Conservation (phyloP, 2,797 vertebrate genomes). For the Pelodytes ibericus region DNA sequence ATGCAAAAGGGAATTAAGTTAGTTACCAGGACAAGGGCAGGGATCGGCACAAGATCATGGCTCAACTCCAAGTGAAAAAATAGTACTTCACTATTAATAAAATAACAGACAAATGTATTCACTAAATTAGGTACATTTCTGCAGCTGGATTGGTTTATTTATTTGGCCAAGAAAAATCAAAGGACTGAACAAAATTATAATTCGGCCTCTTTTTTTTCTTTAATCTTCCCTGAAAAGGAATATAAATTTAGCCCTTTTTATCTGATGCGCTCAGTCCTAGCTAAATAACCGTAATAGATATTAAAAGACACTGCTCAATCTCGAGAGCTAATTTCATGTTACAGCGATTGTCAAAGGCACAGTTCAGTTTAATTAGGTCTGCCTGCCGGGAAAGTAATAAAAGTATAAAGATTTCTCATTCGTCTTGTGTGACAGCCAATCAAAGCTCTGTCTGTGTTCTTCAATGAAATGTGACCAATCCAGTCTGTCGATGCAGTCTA, state of each 20-base stretch:
- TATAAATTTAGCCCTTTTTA: slow-evolving; percentile 67
- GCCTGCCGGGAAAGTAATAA: slow-evolving; percentile 72
- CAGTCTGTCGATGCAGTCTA: slow-evolving; percentile 25
- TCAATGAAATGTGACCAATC: slow-evolving; percentile 72
- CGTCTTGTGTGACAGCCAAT: slow-evolving; percentile 76
- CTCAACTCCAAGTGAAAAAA: slow-evolving; percentile 68
- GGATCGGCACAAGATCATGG: slow-evolving; percentile 60
- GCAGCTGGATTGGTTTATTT: slow-evolving; percentile 63
- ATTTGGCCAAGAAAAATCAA: slow-evolving; percentile 66
- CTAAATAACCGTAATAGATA: slow-evolving; percentile 69
- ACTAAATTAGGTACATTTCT: slow-evolving; percentile 72
- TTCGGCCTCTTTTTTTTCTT: slow-evolving; percentile 55
- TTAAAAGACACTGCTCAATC: slow-evolving; percentile 62
- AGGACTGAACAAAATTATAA: no score
- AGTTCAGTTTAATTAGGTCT: slow-evolving; percentile 77
- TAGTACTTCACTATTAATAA: slow-evolving; percentile 71
- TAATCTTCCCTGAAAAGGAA: slow-evolving; percentile 62
- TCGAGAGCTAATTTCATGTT: slow-evolving; percentile 71
- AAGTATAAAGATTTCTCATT: slow-evolving; percentile 77
- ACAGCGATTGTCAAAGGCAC: slow-evolving; percentile 65
- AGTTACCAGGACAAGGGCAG: slow-evolving; percentile 57
- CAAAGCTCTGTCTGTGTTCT: slow-evolving; percentile 68
- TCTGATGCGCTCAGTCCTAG: slow-evolving; percentile 69
- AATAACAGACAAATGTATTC: slow-evolving; percentile 70
- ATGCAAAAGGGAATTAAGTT: slow-evolving; percentile 64